These are phyloP conservation scores for Eupithecia insigniata DNA, from an alignment of 2,888 invertebrate species.

Conservation along the genomic window DNA sequence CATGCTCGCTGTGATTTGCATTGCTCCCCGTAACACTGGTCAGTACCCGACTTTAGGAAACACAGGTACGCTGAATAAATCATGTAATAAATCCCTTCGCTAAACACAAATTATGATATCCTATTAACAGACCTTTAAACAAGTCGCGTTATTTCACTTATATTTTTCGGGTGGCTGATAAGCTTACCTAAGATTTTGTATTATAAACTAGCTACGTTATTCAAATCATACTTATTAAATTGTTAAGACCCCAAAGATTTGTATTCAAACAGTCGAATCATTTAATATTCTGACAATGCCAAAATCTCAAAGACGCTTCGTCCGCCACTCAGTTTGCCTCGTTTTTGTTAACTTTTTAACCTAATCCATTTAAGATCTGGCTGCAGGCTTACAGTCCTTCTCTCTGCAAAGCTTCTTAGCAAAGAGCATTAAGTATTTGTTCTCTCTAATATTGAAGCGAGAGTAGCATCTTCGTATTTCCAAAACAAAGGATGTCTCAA, in stretches of 20 bases:
- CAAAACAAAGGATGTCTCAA: neutral
- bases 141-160: neutral
- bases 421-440: constrained; percentile 38
- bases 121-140: neutral
- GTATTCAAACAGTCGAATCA: constrained; percentile 46
- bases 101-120: neutral
- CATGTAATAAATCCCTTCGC: neutral
- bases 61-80: neutral
- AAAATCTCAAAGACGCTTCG: constrained; percentile 42
- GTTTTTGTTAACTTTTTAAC: constrained; percentile 48
- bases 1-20: too few relatives aligned
- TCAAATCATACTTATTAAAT: constrained; percentile 15
- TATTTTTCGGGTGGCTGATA: neutral
- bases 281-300: constrained; percentile 50
- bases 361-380: constrained; percentile 44
- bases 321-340: constrained; percentile 37
- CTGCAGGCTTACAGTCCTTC: constrained; percentile 34
- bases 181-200: neutral
- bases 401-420: constrained; percentile 37
- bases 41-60: too few relatives aligned
- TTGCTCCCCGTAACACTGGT: too few relatives aligned
- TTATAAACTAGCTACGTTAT: neutral
- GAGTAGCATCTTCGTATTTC: neutral
- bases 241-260: constrained; percentile 38
- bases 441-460: constrained; percentile 26